Base-by-base conservation (phyloP, 2,888 invertebrate species). In the Diarsia mendica region DNA sequence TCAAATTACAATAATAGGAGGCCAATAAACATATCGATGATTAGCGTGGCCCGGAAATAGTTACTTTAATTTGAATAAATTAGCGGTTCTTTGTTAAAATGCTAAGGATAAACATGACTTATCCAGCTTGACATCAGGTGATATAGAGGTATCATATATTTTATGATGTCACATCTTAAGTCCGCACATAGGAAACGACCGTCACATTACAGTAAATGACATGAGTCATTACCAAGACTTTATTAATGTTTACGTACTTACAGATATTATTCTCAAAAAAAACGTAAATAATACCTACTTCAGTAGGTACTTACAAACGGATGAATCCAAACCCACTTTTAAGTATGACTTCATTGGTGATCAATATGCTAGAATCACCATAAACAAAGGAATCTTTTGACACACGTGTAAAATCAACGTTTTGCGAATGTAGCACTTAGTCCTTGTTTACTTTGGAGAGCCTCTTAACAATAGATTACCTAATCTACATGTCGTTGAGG, bases 311-410 rank as follows among this genome's bases (percentile, higher is more conserved):
- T 28, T 28, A 28, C 58, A 20, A n/a, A 51, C 44, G 69, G 67
- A 63, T 53, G n/a, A 82, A 55, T 65, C 58, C 53, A 61, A 51
- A 48, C 18, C 48, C 39, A 77, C 39, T 74, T 84, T 81, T 61
- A 78, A 78, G 48, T 20, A 81, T 87, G 85, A 86, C 81, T 83
- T 88, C 83, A 88, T 79, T 79, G 53, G 51, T 87, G 78, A 79
- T 72, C 75, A 76, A 79, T 67, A 71, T 67, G 67, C 44, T 60
- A 69, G 64, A 71, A 73, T 73, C 20, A 67, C 69, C 73, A 46
- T 18, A 66, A 75, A 83, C 77, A 81, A 85, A 77, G 67, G 51
- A 82, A 69, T 67, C 68, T 80, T 28, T 28, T 48, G 60, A 53
- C 20, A 49, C 49, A 64, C 60, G 72, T 67, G 55, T 60, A 33